Base-by-base conservation (phyloP, 1,140 invertebrate genomes). In the Leptoteleia sp. region DNA sequence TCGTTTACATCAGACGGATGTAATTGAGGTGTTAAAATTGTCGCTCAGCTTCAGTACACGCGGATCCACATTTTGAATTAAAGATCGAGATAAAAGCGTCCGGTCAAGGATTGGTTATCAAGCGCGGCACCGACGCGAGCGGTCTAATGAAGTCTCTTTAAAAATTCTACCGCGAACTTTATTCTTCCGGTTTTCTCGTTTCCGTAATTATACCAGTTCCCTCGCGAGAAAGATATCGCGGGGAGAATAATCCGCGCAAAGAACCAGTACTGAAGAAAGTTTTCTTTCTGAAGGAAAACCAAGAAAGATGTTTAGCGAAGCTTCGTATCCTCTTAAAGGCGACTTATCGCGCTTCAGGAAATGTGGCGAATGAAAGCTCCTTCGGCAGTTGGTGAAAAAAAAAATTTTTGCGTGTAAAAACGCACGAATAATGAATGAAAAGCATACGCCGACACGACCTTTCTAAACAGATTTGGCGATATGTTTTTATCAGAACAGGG, bases 271-370 rank as follows among this genome's bases (percentile, higher is more conserved):
- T 25, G 38, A 48, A 57, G 70, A 76, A 71, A 81, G 68, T 77
- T 81, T 81, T 81, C 79, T 76, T 80, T 71, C 64, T 65, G 52
- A 57, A 59, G 50, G 37, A 65, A 79, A 79, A 71, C 71, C 65
- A 65, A 59, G 73, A 62, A 67, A 81, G 67, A 81, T 81, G 77
- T 81, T 83, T 81, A 81, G 76, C 61, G 62, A 72, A 55, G 76
- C 73, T 81, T 82, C 79, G 64, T 81, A 82, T 82, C 80, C 79
- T 84, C 82, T 84, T 84, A 82, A 83, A 84, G 73, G 73, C 79
- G 59, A 77, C 83, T 84, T 82, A 83, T 84, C 81, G 75, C 82
- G 80, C 83, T 83, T 64, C 79, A 81, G 62, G 78, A 81, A 84
- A 81, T 76, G 82, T 79, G 79, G 73, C 80, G 80, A 85, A 86